Evolutionary conservation across 2,888 invertebrate species (phyloP).

Genomic region (Plagodis pulveraria): DNA sequence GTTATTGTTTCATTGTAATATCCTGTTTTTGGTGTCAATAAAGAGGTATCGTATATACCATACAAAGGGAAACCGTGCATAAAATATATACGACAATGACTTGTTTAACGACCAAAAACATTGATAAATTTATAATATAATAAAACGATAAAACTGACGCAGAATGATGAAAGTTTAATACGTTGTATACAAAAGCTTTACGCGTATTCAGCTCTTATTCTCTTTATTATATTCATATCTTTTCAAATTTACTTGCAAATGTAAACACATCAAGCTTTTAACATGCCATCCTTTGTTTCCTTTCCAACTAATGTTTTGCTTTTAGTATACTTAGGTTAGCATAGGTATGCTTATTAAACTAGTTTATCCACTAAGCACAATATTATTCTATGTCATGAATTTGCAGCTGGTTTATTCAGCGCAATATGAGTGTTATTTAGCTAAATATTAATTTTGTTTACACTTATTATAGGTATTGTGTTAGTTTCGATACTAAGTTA

Average conservation of each 20-base stretch:
- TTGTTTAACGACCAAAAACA: no score
- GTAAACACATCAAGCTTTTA: constrained; percentile 7
- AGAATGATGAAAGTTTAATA: no score
- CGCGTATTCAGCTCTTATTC: no score
- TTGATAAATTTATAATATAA: no score
- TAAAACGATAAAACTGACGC: no score
- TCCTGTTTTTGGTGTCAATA: no score
- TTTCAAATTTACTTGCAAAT: constrained; percentile 15
- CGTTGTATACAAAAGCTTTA: no score
- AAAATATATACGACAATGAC: no score
- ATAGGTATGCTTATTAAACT: neutral
- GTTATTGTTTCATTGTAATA: no score
- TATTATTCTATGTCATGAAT: constrained; percentile 1
- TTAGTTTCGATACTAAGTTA: no score
- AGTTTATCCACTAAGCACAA: neutral
- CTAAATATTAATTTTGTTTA: neutral
- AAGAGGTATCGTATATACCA: no score
- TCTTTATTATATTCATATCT: neutral
- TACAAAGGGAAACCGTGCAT: no score
- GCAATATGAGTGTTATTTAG: neutral
- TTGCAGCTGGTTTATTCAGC: neutral
- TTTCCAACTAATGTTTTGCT: constrained; percentile 6
- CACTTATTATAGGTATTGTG: neutral
- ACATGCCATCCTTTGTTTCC: constrained; percentile 4
- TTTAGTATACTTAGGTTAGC: constrained; percentile 4